A percentile compares a stretch with the other conserved stretches of the same genome.
Conservation (phyloP, 2,797 vertebrate genomes). For the Valencia hispanica region DNA sequence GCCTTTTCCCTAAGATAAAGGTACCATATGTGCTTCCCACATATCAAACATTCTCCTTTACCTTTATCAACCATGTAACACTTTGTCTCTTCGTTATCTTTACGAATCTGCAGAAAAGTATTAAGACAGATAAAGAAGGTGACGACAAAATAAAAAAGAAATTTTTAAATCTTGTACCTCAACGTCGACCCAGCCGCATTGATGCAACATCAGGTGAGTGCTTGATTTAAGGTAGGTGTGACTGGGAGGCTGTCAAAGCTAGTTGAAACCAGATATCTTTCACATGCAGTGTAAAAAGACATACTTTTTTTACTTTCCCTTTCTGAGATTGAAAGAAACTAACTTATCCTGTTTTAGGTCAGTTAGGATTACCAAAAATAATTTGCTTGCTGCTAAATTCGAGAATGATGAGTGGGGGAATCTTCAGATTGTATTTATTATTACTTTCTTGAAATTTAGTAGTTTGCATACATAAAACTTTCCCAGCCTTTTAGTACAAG, state of each 20-base stretch:
- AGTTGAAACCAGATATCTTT: neutral
- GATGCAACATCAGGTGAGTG: slow-evolving; percentile 87
- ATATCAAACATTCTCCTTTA: neutral
- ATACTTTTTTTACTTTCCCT: neutral
- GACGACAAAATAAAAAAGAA: slow-evolving; percentile 93
- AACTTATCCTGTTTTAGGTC: neutral
- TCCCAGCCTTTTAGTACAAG: neutral
- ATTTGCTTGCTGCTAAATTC: neutral
- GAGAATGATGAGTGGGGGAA: neutral
- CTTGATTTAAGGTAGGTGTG: neutral
- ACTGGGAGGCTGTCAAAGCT: too few species aligned
- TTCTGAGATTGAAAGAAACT: neutral
- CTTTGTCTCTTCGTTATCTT: neutral
- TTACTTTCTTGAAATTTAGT: neutral
- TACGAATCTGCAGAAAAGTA: slow-evolving; percentile 85
- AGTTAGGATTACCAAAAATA: neutral
- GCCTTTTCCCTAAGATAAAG: slow-evolving; percentile 94
- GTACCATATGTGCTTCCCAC: slow-evolving; percentile 62
- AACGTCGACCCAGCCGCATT: slow-evolving; percentile 88
- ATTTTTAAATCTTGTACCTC: slow-evolving; percentile 91
- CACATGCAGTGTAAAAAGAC: too few species aligned
- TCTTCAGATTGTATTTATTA: neutral
- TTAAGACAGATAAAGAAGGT: slow-evolving; percentile 93
- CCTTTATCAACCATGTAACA: slow-evolving; percentile 1
- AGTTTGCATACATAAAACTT: neutral